Conservation (phyloP, 1,140 invertebrate genomes). For the Mamestra configurata region DNA sequence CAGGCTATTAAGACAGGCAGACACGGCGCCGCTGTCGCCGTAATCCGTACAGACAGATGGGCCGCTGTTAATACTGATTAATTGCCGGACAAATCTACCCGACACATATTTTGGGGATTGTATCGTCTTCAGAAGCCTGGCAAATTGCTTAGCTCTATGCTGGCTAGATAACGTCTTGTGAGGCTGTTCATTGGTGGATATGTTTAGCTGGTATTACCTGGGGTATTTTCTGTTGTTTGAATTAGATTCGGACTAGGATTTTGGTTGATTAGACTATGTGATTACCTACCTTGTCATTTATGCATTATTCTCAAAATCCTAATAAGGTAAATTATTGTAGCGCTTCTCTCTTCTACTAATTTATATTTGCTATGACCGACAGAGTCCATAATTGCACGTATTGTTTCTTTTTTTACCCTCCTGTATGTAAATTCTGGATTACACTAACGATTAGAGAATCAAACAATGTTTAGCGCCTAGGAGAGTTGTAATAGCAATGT, state of each 20-base stretch:
- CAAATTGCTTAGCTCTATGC: slow-evolving; percentile 33
- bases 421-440: too few species aligned
- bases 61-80: slow-evolving; percentile 39
- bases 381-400: too few species aligned
- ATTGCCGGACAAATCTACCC: slow-evolving; percentile 42
- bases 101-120: slow-evolving; percentile 45
- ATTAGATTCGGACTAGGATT: background rate
- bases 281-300: too few species aligned
- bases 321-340: too few species aligned
- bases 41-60: slow-evolving; percentile 42
- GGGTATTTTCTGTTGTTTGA: background rate
- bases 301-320: too few species aligned
- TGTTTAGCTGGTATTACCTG: background rate
- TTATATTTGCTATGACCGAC: too few species aligned
- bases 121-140: slow-evolving; percentile 24
- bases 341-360: too few species aligned
- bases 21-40: slow-evolving; percentile 36
- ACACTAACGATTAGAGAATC: too few species aligned
- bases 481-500: background rate
- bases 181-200: background rate
- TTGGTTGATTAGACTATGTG: background rate
- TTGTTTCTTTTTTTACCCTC: too few species aligned
- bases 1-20: slow-evolving; percentile 40
- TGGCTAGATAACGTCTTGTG: slow-evolving; percentile 20
- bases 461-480: background rate